Conservation (phyloP, 2,113 vertebrate genomes). For the Sebastes fasciatus region DNA sequence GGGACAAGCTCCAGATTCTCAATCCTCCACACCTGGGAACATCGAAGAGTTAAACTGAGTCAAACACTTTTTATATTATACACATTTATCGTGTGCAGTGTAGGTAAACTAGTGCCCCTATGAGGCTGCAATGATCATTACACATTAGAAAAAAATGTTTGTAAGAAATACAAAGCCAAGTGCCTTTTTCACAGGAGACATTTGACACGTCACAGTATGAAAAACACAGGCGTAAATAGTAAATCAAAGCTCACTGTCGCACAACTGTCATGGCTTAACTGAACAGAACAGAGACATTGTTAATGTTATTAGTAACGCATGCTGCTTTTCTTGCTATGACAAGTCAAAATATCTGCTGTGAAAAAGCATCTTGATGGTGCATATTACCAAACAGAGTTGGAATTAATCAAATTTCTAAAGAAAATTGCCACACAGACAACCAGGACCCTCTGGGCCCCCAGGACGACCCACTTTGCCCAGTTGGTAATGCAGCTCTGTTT, state of each 20-base stretch:
- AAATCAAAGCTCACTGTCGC: neutral
- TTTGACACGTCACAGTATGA: neutral
- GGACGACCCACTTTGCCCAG: neutral
- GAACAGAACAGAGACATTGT: neutral
- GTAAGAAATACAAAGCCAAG: neutral
- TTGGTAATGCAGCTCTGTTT: neutral
- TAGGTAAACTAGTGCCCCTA: neutral
- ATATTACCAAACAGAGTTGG: neutral
- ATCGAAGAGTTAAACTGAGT: neutral
- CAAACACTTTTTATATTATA: too few relatives aligned
- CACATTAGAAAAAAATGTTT: neutral
- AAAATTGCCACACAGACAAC: neutral
- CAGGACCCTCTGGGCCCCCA: neutral
- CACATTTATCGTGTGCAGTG: too few relatives aligned
- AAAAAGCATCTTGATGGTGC: neutral
- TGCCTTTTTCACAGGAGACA: neutral
- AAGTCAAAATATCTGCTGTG: neutral
- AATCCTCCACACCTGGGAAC: slow-evolving; percentile 88
- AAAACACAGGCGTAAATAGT: neutral
- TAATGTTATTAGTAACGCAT: neutral
- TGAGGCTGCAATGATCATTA: neutral
- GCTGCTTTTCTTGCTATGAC: neutral
- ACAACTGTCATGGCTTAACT: neutral
- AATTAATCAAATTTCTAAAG: neutral
- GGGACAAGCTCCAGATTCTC: slow-evolving; percentile 89